A percentile compares a stretch with the other conserved stretches of the same genome.
These are phyloP conservation scores for Boulengeromyrus knoepffleri DNA, from an alignment of 2,113 vertebrate genomes.

Conservation along the genomic window DNA sequence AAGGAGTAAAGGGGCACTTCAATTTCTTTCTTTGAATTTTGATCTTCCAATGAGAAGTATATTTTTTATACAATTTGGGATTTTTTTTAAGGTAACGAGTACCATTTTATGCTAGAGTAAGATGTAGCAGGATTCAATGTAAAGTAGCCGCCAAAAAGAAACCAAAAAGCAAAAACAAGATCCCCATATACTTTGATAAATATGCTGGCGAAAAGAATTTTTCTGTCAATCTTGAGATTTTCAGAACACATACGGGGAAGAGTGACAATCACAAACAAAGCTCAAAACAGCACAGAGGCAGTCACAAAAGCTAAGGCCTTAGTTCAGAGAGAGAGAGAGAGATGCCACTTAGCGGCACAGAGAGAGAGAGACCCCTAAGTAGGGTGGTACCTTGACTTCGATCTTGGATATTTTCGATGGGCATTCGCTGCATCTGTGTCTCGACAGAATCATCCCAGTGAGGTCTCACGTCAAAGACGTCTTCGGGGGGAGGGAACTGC, in stretches of 20 bases:
- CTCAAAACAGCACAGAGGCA: constrained; percentile 62
- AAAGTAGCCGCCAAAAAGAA: background rate
- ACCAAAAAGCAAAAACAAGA: constrained; percentile 11
- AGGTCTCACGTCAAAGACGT: constrained; percentile 92
- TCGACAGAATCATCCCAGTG: constrained; percentile 96
- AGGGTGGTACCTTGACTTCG: constrained; percentile 93
- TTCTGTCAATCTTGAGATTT: constrained; percentile 85
- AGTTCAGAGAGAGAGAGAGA: constrained; percentile 67
- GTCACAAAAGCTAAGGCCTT: constrained; percentile 63
- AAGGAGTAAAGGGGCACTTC: background rate
- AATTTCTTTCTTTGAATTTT: background rate
- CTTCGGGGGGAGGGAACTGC: constrained; percentile 82
- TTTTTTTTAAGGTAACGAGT: background rate
- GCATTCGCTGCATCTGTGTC: constrained; percentile 98
- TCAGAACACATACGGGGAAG: constrained; percentile 59
- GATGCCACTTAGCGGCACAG: constrained; percentile 68
- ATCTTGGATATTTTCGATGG: constrained; percentile 85
- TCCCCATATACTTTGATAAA: background rate
- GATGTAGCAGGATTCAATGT: background rate
- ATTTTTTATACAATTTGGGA: background rate
- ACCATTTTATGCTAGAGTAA: background rate
- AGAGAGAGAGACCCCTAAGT: constrained; percentile 79
- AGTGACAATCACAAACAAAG: constrained; percentile 65
- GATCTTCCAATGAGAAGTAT: background rate
- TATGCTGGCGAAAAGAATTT: background rate